Base-by-base conservation (phyloP, 2,888 invertebrate species). In the Venusia cambrica region DNA sequence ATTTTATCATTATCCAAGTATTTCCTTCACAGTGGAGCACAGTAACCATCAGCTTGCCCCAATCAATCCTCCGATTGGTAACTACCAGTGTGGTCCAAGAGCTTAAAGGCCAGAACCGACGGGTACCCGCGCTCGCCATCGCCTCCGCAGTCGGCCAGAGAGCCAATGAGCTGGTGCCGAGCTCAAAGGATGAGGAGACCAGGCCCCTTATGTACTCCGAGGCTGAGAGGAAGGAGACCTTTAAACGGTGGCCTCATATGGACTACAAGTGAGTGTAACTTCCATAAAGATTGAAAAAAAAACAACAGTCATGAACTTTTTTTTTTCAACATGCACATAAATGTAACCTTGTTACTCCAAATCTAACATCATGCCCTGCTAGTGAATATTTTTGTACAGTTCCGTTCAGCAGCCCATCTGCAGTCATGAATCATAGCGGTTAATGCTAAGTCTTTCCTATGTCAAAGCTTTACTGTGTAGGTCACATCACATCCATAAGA, bases 181-280 rank as follows among this genome's bases (percentile, higher is more conserved):
- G 81, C 62, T 83, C 87, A 14, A 75, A 89, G 3, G 85, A 87
- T 38, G 81, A 84, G 47, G 85, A 85, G 49, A 67, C 76, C 4
- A 59, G 85, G 50, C 79, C 83, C 1, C 80, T 91, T 38, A 97
- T 98, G 97, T 96, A 95, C 72, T 96, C 96, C 48, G 98, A 98
- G 79, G 94, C 95, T 0, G 94, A 96, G 43, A 89, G 98, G 21
- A 90, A 95, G 54, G 93, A 96, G 67, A 97, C 98, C 0, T 98
- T 98, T 78, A 92, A 93, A 49, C 92, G 94, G 64, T 98, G 97
- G 98, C 97, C 97, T 1, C 97, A 97, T 67, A 97, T 96, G 95
- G 96, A 97, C 75, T 97, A 97, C 83, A 97, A 97, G 95, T 96
- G 68, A 85, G 88, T 80, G n/a, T n/a, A n/a, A 11, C 24, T 5